Conservation (phyloP, 2,888 invertebrate species). For the Anthophora plumipes region DNA sequence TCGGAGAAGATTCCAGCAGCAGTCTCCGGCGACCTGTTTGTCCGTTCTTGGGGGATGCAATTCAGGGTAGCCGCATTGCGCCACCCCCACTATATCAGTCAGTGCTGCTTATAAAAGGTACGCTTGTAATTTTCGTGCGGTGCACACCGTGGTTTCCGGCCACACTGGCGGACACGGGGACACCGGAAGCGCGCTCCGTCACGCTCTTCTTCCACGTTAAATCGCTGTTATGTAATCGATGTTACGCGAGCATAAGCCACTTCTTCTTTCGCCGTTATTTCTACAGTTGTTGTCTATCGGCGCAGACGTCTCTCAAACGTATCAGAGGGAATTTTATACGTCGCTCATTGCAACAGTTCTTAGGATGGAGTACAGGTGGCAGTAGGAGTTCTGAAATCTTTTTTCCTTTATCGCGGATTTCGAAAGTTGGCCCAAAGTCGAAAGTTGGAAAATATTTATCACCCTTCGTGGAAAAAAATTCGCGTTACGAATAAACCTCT, state of each 20-base stretch:
- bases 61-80: conserved; percentile 71
- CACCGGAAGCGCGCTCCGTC: conserved; percentile 44
- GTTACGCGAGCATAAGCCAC: background rate
- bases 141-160: conserved; percentile 37
- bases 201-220: conserved; percentile 38
- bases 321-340: too few relatives aligned
- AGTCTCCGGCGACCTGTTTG: conserved; percentile 51
- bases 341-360: too few relatives aligned
- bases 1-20: too few relatives aligned
- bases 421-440: too few relatives aligned
- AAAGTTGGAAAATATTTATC: too few relatives aligned
- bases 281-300: background rate
- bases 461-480: too few relatives aligned
- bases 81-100: conserved; percentile 71
- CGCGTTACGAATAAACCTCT: too few relatives aligned
- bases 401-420: too few relatives aligned
- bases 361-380: too few relatives aligned
- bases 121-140: conserved; percentile 63
- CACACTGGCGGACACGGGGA: conserved; percentile 14
- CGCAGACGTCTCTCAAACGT: too few relatives aligned
- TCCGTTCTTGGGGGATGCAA: conserved; percentile 66
- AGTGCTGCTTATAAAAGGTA: conserved; percentile 64
- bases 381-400: too few relatives aligned
- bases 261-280: conserved; percentile 5
- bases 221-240: conserved; percentile 46